Percentiles rank a stretch among this genome's conserved stretches.
phyloP scores from a whole-genome alignment of 2,888 invertebrate species.

The Halictus quadricinctus region DNA sequence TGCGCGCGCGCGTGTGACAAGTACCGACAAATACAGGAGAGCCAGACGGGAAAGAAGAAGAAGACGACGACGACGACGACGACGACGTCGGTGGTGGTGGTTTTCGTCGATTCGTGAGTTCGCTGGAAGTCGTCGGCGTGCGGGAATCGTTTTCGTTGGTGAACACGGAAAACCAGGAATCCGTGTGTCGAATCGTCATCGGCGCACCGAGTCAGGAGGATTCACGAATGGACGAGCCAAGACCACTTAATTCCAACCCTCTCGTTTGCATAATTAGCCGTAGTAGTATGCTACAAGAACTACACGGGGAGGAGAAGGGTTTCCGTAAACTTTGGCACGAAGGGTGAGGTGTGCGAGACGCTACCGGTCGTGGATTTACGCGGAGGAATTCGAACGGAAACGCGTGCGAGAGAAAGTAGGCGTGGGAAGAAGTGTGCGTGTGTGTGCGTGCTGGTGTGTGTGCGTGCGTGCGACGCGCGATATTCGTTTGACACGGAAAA shows the following conservation, averaged over 20 bases:
- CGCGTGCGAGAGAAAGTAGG: slow-evolving; percentile 6
- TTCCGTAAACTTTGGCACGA: slow-evolving; percentile 47
- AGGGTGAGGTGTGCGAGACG: slow-evolving; percentile 35
- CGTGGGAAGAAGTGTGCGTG: slow-evolving; percentile 21
- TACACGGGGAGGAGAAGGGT: slow-evolving; percentile 42
- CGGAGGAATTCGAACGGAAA: slow-evolving; percentile 16
- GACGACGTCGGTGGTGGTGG: background rate
- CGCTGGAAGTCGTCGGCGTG: slow-evolving; percentile 7
- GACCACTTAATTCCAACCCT: slow-evolving; percentile 70
- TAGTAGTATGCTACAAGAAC: slow-evolving; percentile 51
- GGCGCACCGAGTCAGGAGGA: slow-evolving; percentile 42
- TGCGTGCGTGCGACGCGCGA: background rate
- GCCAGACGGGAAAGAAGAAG: slow-evolving; percentile 20
- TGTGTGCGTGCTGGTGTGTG: background rate
- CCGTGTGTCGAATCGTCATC: background rate
- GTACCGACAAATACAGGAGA: slow-evolving; percentile 59
- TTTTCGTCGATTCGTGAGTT: slow-evolving; percentile 53
- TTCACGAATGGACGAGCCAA: slow-evolving; percentile 73
- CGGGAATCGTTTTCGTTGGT: background rate
- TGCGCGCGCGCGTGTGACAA: slow-evolving; percentile 60
- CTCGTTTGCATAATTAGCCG: slow-evolving; percentile 72
- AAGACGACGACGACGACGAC: background rate
- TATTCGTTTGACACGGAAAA: slow-evolving; percentile 23
- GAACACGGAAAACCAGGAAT: background rate
- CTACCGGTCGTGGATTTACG: slow-evolving; percentile 4